phyloP scores from a whole-genome alignment of 35 echinoderm and acorn worm genomes.

The Amphiura filiformis region DNA sequence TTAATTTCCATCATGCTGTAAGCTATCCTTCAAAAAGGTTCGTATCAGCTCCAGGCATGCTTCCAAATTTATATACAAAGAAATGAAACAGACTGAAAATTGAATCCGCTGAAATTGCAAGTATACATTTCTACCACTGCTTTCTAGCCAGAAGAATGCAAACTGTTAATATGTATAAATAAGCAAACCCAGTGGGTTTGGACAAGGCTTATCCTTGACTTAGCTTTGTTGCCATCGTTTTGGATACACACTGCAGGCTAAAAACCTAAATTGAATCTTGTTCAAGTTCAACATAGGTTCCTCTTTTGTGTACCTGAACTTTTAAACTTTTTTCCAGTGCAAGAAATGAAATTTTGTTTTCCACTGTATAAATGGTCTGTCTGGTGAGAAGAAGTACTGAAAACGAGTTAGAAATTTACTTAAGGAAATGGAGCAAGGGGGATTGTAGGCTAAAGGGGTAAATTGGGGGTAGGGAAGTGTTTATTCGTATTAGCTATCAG shows the following conservation, averaged over 20 bases:
- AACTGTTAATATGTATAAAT: background rate
- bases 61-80: background rate
- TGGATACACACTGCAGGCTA: background rate
- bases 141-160: background rate
- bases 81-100: background rate
- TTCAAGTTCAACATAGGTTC: too few relatives aligned
- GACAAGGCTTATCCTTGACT: background rate
- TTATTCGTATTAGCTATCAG: too few relatives aligned
- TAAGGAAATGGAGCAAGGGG: too few relatives aligned
- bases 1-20: background rate
- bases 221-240: background rate
- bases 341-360: too few relatives aligned
- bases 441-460: too few relatives aligned
- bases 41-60: background rate
- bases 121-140: background rate
- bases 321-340: too few relatives aligned
- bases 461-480: too few relatives aligned
- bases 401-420: too few relatives aligned
- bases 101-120: background rate
- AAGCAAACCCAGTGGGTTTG: background rate
- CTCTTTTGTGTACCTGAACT: too few relatives aligned
- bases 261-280: background rate
- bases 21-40: background rate
- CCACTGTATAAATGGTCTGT: too few relatives aligned
- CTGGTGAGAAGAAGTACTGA: too few relatives aligned